Evolutionary conservation across 2,888 invertebrate species (phyloP), one percentile per base, ranked within the genome.

Genomic region (Campoletis raptor): DNA sequence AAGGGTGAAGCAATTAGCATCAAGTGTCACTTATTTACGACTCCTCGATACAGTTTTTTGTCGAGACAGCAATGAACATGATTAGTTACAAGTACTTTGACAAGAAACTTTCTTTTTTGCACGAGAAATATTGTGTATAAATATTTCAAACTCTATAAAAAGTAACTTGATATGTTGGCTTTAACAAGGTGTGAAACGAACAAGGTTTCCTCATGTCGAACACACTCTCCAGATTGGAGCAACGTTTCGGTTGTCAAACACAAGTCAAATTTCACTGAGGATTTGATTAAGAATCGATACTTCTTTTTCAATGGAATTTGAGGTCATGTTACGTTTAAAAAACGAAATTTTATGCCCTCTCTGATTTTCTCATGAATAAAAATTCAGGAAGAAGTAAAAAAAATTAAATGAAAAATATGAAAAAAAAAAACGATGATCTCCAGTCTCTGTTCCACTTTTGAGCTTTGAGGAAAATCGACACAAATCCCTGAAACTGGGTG

Each of bases 401-500:
- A 24, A 15, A 40, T 36, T 52, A 18, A 54, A n/a, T 18, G n/a
- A 36, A n/a, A n/a, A 0, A 61, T 54, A 74, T 52, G 61, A 69
- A 54, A 74, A 45, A 61, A 15, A n/a, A 48, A 81, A 78, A 18
- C 76, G 83, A 86, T 86, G 57, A 86, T 83, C 85, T 81, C 21
- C 21, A 48, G 10, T 36, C 64, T 64, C 9, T 61, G 81, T 40
- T 37, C 67, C 42, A 48, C 54, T 37, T 81, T 73, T 66, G 45
- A 37, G 61, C 61, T 45, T 21, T 21, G 77, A 48, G 76, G 76
- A 54, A 73, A 66, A 73, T 77, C 69, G 73, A 70, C 37, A 45
- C 67, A 72, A 86, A 86, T 86, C 76, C 81, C 77, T 48, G 72
- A 81, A 86, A 86, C 67, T 83, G 77, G 81, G 81, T 83, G 86